Evolutionary conservation across 2,888 invertebrate genomes (phyloP), one percentile per base, ranked within the genome.

Genomic region (Leptopterna dolabrata): DNA sequence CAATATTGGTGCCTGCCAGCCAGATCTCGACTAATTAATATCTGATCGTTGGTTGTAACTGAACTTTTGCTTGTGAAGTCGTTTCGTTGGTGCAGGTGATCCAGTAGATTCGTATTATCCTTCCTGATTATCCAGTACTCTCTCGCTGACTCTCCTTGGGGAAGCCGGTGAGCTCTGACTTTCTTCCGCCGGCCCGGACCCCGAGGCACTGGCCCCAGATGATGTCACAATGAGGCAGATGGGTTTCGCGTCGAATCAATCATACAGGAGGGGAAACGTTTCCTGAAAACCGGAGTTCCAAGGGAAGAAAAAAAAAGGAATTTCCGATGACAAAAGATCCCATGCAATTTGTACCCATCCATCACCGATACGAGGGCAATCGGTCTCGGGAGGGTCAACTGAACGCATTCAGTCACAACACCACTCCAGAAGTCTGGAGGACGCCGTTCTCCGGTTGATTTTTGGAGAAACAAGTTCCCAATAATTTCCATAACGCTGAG

Each of bases 201-300:
- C 36, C 19, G 11, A 16, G n/a, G 30, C 6, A 19, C 16, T 27
- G 81, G 27, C 55, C 47, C 30, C 81, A 81, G 45, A 78, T 78
- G 78, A 78, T 43, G 16, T 78, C 78, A 51, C 81, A 81, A 81
- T 81, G 81, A 47, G 51, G 81, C 81, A 81, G 81, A 81, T 81
- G 81, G 81, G 45, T 45, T 51, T 81, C 47, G 36, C 45, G 81
- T 30, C 81, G 51, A 81, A 81, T 81, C 81, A 81, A 81, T 81
- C 81, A 81, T 81, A 14, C 51, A 4, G 55, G 55, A 45, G 29
- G 51, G 45, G 30, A 81, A 81, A 51, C 81, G 81, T 81, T 81
- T 81, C 81, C 81, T 51, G 36, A 81, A 81, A 81, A 30, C 51
- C 30, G 81, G 81, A 55, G 29, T 30, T n/a, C n/a, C n/a, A 16